phyloP scores from a whole-genome alignment of 2,888 invertebrate species.

The Crocallis elinguaria region DNA sequence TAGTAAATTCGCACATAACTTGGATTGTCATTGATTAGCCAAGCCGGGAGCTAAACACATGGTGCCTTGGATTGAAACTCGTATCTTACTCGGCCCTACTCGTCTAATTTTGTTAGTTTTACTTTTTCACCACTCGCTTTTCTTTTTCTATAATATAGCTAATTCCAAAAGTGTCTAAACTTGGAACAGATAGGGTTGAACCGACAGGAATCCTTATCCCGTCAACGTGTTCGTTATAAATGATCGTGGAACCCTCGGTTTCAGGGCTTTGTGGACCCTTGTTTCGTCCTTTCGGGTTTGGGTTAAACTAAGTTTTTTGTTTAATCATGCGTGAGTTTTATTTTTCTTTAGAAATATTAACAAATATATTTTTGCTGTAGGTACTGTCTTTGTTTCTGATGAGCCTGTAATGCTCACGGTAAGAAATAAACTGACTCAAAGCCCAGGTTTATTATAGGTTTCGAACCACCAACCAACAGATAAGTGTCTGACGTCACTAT shows the following conservation, averaged over 20 bases:
- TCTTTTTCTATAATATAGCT: slow-evolving; percentile 12
- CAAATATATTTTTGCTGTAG: too few relatives aligned
- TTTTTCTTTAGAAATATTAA: not conserved
- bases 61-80: too few relatives aligned
- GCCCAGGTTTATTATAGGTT: too few relatives aligned
- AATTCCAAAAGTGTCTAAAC: slow-evolving; percentile 41
- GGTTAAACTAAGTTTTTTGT: slow-evolving; percentile 53
- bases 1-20: too few relatives aligned
- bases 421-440: too few relatives aligned
- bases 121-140: not conserved
- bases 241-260: slow-evolving; percentile 65
- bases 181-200: slow-evolving; percentile 55
- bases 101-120: not conserved
- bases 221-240: slow-evolving; percentile 68
- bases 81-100: too few relatives aligned
- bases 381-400: too few relatives aligned
- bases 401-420: too few relatives aligned
- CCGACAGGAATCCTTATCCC: slow-evolving; percentile 64
- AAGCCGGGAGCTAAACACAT: too few relatives aligned
- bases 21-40: too few relatives aligned
- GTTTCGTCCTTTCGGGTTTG: slow-evolving; percentile 53
- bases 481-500: too few relatives aligned
- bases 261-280: slow-evolving; percentile 60
- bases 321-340: slow-evolving; percentile 40
- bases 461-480: too few relatives aligned